phyloP scores from a whole-genome alignment of 2,797 vertebrate genomes.

The Squalus acanthias region DNA sequence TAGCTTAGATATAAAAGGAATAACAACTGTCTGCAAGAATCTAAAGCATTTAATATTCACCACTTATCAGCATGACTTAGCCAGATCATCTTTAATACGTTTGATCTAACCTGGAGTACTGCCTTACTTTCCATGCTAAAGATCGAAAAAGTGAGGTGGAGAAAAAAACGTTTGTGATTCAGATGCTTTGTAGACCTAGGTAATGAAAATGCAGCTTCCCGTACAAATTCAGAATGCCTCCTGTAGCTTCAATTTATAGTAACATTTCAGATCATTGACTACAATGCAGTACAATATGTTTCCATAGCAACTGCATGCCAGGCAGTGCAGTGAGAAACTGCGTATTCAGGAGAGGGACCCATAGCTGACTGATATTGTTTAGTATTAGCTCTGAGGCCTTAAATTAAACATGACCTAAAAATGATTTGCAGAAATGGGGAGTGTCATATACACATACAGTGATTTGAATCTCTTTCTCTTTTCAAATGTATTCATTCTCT shows the following conservation, averaged over 20 bases:
- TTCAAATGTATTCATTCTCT: not conserved
- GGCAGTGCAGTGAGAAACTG: not conserved
- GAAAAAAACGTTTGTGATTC: not conserved
- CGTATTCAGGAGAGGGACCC: not conserved
- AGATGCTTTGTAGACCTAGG: not conserved
- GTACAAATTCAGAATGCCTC: not conserved
- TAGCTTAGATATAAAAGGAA: not conserved
- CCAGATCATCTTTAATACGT: not conserved
- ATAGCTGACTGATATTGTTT: not conserved
- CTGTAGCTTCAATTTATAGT: not conserved
- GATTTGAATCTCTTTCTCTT: not conserved
- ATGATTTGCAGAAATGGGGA: not conserved
- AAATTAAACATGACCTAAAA: not conserved
- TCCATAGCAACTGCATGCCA: slow-evolving; percentile 5
- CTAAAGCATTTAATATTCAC: not conserved
- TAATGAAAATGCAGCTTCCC: not conserved
- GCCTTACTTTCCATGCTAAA: not conserved
- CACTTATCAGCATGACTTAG: not conserved
- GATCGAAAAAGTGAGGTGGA: not conserved
- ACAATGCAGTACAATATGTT: not conserved
- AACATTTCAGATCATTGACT: not conserved
- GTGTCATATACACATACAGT: not conserved
- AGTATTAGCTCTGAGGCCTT: not conserved
- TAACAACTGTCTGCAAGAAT: not conserved
- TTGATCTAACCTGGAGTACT: not conserved